These are phyloP conservation scores for Nemurella pictetii DNA, from an alignment of 2,888 invertebrate species.

Conservation along the genomic window DNA sequence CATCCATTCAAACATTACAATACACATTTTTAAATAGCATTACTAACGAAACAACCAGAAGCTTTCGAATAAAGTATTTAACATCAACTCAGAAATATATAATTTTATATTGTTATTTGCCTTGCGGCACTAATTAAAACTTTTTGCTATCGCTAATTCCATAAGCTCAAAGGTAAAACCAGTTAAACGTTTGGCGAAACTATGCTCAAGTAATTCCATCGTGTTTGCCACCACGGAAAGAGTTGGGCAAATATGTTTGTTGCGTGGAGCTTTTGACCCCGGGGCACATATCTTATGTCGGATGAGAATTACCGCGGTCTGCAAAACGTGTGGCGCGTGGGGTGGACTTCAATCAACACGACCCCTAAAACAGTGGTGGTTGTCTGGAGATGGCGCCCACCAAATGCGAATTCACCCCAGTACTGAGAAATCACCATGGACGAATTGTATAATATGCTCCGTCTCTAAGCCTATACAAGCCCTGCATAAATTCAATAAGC, in stretches of 20 bases:
- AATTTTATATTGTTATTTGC: neutral
- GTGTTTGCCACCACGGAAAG: neutral
- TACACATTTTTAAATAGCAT: neutral
- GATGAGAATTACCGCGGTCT: too few species aligned
- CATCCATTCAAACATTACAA: neutral
- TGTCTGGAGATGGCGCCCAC: too few species aligned
- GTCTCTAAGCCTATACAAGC: too few species aligned
- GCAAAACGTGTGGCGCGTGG: too few species aligned
- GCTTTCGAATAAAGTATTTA: neutral
- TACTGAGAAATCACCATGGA: too few species aligned
- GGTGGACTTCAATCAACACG: too few species aligned
- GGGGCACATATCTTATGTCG: too few species aligned
- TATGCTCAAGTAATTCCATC: neutral
- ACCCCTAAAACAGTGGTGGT: too few species aligned
- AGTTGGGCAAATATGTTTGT: neutral
- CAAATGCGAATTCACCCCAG: too few species aligned
- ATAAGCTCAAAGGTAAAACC: neutral
- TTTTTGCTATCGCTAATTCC: neutral
- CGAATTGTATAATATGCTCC: too few species aligned
- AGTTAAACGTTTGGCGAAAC: neutral
- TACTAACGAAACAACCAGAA: neutral
- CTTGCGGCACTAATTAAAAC: neutral
- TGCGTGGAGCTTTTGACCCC: too few species aligned
- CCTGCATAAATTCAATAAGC: too few species aligned
- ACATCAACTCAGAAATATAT: neutral